Base-by-base conservation (phyloP, 2,888 invertebrate genomes). In the Hyposoter dolosus region DNA sequence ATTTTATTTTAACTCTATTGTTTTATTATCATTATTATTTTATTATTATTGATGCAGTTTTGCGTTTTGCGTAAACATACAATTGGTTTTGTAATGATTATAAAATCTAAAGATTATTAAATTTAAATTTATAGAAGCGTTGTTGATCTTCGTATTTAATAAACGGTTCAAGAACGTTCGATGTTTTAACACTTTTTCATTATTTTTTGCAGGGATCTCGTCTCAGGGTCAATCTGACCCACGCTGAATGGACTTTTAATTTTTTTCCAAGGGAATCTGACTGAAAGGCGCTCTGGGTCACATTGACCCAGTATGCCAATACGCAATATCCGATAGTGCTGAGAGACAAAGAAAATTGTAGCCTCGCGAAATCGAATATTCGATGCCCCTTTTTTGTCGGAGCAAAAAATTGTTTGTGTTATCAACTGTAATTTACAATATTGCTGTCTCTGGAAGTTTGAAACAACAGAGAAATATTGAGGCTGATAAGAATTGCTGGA, bases 101-200 rank as follows among this genome's bases (percentile, higher is more conserved):
- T 71, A 35, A 32, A 53, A 32, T 12, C 3, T 65, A 81, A 75
- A 53, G 40, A 78, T 84, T 68, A 83, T 82, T 60, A 60, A 60
- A 15, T 60, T 69, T 80, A 45, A 75, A 69, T 75, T 17, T 69
- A 78, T 82, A 85, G 71, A 60, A 86, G 77, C 87, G 82, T 90
- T 91, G 90, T 91, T 92, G 89, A 91, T 87, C 88, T 85, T 88
- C 89, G 85, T 92, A 91, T 90, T 92, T 90, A 92, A 92, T 92
- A 91, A 92, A 92, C 79, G 77, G 79, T 85, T 88, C 85, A 78
- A 82, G 84, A 84, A 75, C 84, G 83, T 85, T 82, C 74, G 43
- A 40, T n/a, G 45, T 78, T 63, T 35, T 10, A 47, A 43, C 2
- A 28, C 10, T 5, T 43, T 80, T 76, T 69, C 63, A 32, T 66